Evolutionary conservation across 2,113 vertebrate species (phyloP).

Genomic region (Tangachromis dhanisi): DNA sequence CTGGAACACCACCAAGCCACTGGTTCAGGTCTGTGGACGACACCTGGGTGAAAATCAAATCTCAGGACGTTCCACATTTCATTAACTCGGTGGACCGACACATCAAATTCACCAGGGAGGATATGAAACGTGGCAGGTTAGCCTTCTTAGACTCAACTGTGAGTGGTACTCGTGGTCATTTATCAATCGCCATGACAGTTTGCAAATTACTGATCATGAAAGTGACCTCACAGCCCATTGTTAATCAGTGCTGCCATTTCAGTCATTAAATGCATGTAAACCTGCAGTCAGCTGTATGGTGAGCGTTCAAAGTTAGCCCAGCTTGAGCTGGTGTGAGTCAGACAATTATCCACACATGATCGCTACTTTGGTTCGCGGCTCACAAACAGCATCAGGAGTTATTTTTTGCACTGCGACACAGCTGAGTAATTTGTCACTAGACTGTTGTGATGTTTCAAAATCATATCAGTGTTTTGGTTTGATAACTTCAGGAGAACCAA

Average conservation of each 20-base stretch:
- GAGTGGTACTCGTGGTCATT: neutral
- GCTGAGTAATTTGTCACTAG: accelerated
- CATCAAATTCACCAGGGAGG: neutral
- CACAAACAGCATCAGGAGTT: neutral
- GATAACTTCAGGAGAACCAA: neutral
- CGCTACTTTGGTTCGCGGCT: neutral
- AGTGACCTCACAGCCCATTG: neutral
- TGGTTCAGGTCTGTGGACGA: accelerated
- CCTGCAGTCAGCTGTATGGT: neutral
- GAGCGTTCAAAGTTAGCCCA: neutral
- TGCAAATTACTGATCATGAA: neutral
- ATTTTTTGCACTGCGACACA: neutral
- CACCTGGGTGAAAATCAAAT: neutral
- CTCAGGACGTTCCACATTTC: neutral
- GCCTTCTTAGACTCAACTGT: neutral
- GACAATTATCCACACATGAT: accelerated
- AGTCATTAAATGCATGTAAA: neutral
- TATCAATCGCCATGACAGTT: neutral
- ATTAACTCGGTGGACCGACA: accelerated
- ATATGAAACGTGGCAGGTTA: neutral
- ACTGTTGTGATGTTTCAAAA: neutral
- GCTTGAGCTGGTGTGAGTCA: neutral
- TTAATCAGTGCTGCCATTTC: neutral
- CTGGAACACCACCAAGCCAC: neutral
- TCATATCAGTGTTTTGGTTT: neutral